phyloP scores from a whole-genome alignment of 2,888 invertebrate species.

The Willowsia nigromaculata region DNA sequence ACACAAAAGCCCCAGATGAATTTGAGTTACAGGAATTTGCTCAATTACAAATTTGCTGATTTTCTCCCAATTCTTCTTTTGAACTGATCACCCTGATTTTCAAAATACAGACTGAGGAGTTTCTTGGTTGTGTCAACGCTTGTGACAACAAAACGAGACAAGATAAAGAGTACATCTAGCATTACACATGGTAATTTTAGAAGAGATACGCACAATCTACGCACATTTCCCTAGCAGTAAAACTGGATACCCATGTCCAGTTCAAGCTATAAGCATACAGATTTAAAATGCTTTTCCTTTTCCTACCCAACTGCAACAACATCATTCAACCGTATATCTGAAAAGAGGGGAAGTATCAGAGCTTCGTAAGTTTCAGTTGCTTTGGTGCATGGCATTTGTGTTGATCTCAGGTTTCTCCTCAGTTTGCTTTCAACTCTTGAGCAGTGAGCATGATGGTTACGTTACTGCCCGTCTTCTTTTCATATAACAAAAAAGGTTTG shows the following conservation, averaged over 20 bases:
- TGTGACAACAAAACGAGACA: slow-evolving; percentile 6
- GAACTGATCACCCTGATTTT: too few relatives aligned
- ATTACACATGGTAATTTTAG: neutral
- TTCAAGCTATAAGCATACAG: neutral
- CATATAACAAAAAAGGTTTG: neutral
- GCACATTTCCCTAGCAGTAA: neutral
- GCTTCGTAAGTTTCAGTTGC: neutral
- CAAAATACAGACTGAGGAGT: too few relatives aligned
- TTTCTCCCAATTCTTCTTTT: too few relatives aligned
- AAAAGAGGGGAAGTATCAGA: neutral
- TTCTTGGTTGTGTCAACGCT: neutral
- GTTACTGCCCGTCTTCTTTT: neutral
- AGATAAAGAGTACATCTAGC: neutral
- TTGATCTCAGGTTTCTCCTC: neutral
- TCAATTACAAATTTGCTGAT: too few relatives aligned
- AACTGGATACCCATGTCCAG: too few relatives aligned
- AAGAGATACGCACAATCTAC: slow-evolving; percentile 4
- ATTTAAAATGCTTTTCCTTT: neutral
- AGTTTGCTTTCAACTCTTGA: slow-evolving; percentile 34
- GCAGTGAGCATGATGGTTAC: neutral
- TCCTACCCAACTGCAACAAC: neutral
- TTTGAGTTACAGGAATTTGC: too few relatives aligned
- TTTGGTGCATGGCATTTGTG: neutral
- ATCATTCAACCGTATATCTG: neutral
- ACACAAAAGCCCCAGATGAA: too few relatives aligned